Percentiles rank a stretch among this genome's conserved stretches.
Evolutionary conservation across 2,888 invertebrate species (phyloP).

Genomic region (Acanthosepion pharaonis): DNA sequence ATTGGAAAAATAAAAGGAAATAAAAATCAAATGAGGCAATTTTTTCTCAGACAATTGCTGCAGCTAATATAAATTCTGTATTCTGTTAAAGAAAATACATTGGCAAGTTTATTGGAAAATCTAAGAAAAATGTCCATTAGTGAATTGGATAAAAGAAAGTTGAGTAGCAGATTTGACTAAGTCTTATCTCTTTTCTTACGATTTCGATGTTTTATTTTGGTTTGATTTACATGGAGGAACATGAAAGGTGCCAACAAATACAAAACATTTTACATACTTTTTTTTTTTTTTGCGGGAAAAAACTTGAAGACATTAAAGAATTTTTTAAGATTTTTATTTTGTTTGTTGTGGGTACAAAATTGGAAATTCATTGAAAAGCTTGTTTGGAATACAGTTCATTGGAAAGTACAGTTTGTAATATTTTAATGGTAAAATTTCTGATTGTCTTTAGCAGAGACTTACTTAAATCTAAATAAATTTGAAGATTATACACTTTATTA

Average conservation of each 20-base stretch:
- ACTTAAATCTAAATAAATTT: too few species aligned
- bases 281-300: too few species aligned
- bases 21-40: neutral
- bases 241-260: neutral
- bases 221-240: neutral
- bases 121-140: neutral
- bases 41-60: neutral
- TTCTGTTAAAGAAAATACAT: neutral
- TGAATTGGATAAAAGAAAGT: neutral
- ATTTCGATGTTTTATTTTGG: neutral
- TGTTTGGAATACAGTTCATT: too few species aligned
- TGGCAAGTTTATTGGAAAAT: neutral
- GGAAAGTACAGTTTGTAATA: neutral
- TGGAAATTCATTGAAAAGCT: neutral
- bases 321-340: too few species aligned
- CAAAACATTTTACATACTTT: neutral
- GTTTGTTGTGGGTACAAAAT: neutral
- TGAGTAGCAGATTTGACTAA: neutral
- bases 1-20: neutral
- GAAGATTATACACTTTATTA: too few species aligned
- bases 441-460: neutral
- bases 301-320: too few species aligned
- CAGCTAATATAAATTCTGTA: neutral
- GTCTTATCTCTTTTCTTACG: neutral
- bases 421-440: neutral